These are phyloP conservation scores for Salmo trutta DNA, from an alignment of 2,797 vertebrate genomes.

Conservation along the genomic window DNA sequence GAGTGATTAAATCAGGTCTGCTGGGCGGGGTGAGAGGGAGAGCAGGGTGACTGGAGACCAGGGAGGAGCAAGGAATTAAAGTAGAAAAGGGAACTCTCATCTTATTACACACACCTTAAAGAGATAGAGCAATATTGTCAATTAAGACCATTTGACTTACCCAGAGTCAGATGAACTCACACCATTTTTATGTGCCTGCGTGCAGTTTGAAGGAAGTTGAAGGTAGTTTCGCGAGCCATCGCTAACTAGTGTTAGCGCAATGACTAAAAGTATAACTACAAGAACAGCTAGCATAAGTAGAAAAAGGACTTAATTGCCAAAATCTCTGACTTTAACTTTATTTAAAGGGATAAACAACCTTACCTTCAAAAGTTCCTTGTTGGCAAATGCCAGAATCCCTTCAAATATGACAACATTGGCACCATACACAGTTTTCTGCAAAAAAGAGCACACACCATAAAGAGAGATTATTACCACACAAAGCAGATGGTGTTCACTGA, in stretches of 20 bases:
- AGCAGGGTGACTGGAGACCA: neutral
- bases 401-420: conserved; percentile 93
- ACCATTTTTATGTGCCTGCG: neutral
- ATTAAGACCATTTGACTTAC: no score
- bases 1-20: conserved; percentile 42
- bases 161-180: no score
- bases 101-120: neutral
- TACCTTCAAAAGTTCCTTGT: conserved; percentile 92
- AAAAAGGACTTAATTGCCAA: no score
- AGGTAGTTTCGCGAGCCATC: no score
- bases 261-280: no score
- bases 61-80: neutral
- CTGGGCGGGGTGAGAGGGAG: neutral
- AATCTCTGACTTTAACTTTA: neutral
- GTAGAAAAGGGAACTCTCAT: neutral
- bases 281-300: no score
- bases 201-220: neutral
- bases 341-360: neutral
- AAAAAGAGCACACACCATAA: conserved; percentile 19
- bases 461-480: neutral
- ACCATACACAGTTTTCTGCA: conserved; percentile 89
- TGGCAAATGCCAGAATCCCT: conserved; percentile 89
- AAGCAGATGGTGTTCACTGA: no score
- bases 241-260: no score
- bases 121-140: neutral